A percentile compares a stretch with the other conserved stretches of the same genome.
phyloP scores from a whole-genome alignment of 2,888 invertebrate genomes.

The Zaprionus lineosus region DNA sequence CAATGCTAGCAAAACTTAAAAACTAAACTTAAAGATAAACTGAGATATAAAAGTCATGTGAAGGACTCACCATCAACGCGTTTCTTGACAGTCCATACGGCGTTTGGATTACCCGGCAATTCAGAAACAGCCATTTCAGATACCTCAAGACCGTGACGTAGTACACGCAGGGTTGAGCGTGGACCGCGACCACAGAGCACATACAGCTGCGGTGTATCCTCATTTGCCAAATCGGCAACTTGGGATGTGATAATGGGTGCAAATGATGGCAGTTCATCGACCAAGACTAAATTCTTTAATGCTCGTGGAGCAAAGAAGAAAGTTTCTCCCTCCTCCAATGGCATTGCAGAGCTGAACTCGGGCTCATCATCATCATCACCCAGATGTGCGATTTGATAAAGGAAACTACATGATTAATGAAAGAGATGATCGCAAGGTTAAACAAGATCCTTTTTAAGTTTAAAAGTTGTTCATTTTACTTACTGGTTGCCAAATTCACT shows the following conservation, averaged over 20 bases:
- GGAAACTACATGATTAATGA: slow-evolving; percentile 86
- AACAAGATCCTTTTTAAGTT: accelerated
- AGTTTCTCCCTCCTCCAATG: slow-evolving; percentile 98
- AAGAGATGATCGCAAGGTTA: neutral
- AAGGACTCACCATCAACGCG: slow-evolving; percentile 94
- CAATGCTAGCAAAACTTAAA: slow-evolving; percentile 45
- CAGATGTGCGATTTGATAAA: slow-evolving; percentile 99
- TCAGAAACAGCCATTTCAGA: slow-evolving; percentile 99
- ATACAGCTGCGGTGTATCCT: slow-evolving; percentile 99
- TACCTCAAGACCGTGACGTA: slow-evolving; percentile 98
- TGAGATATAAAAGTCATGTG: slow-evolving; percentile 10
- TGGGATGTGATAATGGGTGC: slow-evolving; percentile 94
- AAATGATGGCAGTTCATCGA: slow-evolving; percentile 98
- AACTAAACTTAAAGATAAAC: slow-evolving; percentile 37
- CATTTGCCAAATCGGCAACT: slow-evolving; percentile 97
- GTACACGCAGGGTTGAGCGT: slow-evolving; percentile 94
- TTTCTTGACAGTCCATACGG: slow-evolving; percentile 99
- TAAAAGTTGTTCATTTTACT: slow-evolving; percentile 84
- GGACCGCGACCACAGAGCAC: slow-evolving; percentile 98
- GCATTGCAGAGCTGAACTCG: slow-evolving; percentile 99
- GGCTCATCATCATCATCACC: slow-evolving; percentile 99
- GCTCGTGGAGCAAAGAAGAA: slow-evolving; percentile 98
- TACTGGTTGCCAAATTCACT: slow-evolving; percentile 99
- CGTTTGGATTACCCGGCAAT: slow-evolving; percentile 99
- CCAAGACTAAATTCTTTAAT: slow-evolving; percentile 95